Base-by-base conservation (phyloP, 2,113 vertebrate genomes). In the Sphyrna mokarran region DNA sequence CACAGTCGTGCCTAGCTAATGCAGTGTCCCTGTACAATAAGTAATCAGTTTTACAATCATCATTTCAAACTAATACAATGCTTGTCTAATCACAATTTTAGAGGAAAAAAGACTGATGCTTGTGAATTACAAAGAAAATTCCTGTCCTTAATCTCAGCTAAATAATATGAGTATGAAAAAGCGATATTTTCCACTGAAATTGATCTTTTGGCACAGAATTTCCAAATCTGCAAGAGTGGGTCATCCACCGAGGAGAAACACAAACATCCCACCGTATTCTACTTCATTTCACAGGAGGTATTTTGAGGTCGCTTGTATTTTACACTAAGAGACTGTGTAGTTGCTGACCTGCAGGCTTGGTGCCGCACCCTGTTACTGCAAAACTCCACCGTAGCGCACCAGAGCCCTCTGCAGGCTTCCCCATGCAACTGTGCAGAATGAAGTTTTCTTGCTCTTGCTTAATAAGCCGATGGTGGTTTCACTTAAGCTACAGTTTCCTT, bases 401-500 rank as follows among this genome's bases (percentile, higher is more conserved):
- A 48, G 68, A 72, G 94, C 94, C 94, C 94, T 33, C 94, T 95
- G 29, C 69, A 95, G 94, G 94, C 94, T 70, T 11, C 26, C 66
- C 3, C 13, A 13, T 43, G 18, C 68, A 43, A 95, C 43, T 72
- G 69, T 26, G 40, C 54, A 20, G 43, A 72, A 13, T 8, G 10
- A 16, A 70, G 26, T 8, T 0, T 9, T 37, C 23, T 66, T 94
- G 16, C 6, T 69, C 10, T 37, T 43, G n/a, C 33, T 33, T 11
- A 9, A 76, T 6, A 13, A 9, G 9, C 7, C 40, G 63, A 91
- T 37, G 29, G n/a, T 1, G 37, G 63, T 10, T 94, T 69, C 23
- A 20, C 11, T 23, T 40, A 13, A 14, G 4, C 69, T 18, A 11
- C 43, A 33, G 23, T 54, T 69, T 11, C 22, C 90, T n/a, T 72